Conservation (phyloP, 2,113 vertebrate genomes). For the Vulpes vulpes region DNA sequence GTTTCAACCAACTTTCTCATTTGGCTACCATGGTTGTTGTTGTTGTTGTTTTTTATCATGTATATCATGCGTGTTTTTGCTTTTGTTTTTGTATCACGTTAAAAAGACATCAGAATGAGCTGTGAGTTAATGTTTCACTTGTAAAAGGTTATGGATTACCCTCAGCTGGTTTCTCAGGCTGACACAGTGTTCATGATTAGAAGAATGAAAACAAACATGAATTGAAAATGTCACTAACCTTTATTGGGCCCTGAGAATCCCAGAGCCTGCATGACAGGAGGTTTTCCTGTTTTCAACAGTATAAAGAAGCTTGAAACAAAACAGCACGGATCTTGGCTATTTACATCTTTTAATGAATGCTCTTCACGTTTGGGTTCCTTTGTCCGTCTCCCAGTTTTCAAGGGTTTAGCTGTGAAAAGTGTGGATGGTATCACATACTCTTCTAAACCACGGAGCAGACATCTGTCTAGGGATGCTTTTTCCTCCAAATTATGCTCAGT, state of each 20-base stretch:
- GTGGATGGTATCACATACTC: conserved; percentile 87
- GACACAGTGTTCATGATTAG: conserved; percentile 86
- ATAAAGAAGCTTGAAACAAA: conserved; percentile 89
- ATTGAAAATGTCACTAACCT: conserved; percentile 90
- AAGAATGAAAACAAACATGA: conserved; percentile 90
- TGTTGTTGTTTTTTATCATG: conserved; percentile 70
- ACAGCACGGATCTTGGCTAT: conserved; percentile 86
- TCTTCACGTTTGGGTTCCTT: conserved; percentile 87
- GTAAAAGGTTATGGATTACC: conserved; percentile 89
- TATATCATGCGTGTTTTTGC: conserved; percentile 74
- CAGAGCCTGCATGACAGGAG: conserved; percentile 86
- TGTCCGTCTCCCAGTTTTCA: conserved; percentile 87
- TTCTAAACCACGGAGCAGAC: conserved; percentile 85
- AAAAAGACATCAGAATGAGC: conserved; percentile 86
- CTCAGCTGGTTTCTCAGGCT: conserved; percentile 87
- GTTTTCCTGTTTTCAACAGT: conserved; percentile 88
- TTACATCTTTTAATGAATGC: conserved; percentile 90
- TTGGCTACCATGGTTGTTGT: conserved; percentile 49
- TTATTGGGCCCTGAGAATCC: conserved; percentile 86
- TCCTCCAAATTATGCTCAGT: conserved; percentile 81
- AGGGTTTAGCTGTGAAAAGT: conserved; percentile 88
- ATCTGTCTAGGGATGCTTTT: conserved; percentile 85
- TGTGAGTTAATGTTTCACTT: conserved; percentile 87
- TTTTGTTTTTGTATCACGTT: conserved; percentile 84
- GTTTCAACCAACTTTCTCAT: conserved; percentile 78